phyloP scores from a whole-genome alignment of 2,113 vertebrate species.

The Erythrocercus mccallii region DNA sequence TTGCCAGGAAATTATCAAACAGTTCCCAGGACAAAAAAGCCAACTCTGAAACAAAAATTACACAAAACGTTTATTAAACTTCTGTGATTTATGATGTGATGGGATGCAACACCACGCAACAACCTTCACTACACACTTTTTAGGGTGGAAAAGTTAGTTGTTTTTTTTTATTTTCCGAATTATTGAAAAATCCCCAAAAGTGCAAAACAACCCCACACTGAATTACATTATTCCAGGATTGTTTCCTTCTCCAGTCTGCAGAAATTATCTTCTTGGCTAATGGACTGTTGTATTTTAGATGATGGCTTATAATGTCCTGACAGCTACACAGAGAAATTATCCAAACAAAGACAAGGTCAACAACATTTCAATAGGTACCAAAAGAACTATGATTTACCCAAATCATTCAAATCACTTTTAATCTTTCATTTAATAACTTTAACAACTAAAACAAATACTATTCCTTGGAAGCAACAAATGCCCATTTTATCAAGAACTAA shows the following conservation, averaged over 20 bases:
- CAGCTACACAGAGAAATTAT: neutral
- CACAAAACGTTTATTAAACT: neutral
- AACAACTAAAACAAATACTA: neutral
- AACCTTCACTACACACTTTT: neutral
- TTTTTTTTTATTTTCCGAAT: neutral
- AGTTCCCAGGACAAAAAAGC: neutral
- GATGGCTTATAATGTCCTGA: neutral
- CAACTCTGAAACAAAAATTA: neutral
- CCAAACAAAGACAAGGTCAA: neutral
- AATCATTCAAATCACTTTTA: neutral
- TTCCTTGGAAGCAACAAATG: neutral
- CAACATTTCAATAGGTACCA: neutral
- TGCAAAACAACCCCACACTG: fast-evolving
- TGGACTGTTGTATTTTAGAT: neutral
- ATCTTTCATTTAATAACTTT: neutral
- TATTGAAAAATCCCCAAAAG: neutral
- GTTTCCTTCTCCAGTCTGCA: neutral
- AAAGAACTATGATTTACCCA: neutral
- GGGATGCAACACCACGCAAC: neutral
- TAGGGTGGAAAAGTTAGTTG: neutral
- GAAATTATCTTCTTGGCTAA: neutral
- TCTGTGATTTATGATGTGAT: neutral
- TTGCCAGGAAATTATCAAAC: neutral
- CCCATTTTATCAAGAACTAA: fast-evolving
- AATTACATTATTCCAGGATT: neutral